Evolutionary conservation across 1,140 invertebrate species (phyloP).

Genomic region (Telenomus remus): DNA sequence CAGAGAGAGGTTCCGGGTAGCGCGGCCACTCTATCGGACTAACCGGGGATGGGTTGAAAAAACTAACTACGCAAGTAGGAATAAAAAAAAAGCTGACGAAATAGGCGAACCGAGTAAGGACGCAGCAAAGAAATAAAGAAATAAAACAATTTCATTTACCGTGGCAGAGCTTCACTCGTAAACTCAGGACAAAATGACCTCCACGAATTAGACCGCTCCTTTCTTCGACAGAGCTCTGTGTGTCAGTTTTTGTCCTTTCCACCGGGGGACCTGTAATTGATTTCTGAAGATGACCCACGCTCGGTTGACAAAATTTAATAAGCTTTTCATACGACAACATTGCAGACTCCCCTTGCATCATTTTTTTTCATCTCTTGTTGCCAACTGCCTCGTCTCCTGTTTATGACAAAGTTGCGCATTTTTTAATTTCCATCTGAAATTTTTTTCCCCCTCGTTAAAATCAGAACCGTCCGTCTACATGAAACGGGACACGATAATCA

Average conservation of each 20-base stretch:
- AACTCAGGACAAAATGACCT: conserved; percentile 48
- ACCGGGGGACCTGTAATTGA: background rate
- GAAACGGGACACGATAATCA: too few species aligned
- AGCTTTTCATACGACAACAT: too few species aligned
- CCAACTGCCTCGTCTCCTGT: too few species aligned
- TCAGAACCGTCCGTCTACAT: too few species aligned
- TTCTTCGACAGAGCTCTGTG: background rate
- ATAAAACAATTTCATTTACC: conserved; percentile 58
- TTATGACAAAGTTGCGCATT: too few species aligned
- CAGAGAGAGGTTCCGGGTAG: conserved; percentile 42
- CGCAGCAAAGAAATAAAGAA: conserved; percentile 31
- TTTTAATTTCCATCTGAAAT: too few species aligned
- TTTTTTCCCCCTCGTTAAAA: too few species aligned
- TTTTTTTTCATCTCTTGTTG: too few species aligned
- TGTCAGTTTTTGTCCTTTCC: conserved; percentile 3
- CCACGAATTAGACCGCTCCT: conserved; percentile 35
- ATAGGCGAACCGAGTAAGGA: conserved; percentile 3
- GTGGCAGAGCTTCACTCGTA: conserved; percentile 38
- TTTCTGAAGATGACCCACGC: too few species aligned
- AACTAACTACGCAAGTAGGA: conserved; percentile 45
- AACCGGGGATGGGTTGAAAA: conserved; percentile 34
- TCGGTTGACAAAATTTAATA: too few species aligned
- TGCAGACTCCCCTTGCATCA: too few species aligned
- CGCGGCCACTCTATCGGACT: conserved; percentile 53
- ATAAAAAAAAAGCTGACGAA: conserved; percentile 31